These are phyloP conservation scores for Drosophila atripex DNA, from an alignment of 2,888 invertebrate species.

Conservation along the genomic window DNA sequence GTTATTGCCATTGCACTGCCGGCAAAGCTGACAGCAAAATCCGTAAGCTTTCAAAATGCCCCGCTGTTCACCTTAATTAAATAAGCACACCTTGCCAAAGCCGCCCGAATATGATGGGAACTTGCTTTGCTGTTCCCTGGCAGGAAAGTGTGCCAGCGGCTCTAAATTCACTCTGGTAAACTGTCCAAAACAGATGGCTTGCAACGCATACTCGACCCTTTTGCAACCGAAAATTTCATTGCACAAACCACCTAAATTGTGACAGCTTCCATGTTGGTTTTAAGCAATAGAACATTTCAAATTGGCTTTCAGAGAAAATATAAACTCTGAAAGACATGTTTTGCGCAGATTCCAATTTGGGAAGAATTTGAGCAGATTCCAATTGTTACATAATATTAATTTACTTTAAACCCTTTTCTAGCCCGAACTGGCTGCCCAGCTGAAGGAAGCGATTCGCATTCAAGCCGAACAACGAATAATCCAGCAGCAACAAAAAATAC, in stretches of 20 bases:
- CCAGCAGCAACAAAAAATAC: slow-evolving; percentile 86
- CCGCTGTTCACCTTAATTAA: slow-evolving; percentile 55
- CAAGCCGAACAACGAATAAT: slow-evolving; percentile 86
- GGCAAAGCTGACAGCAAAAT: slow-evolving; percentile 10
- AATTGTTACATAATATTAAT: not conserved
- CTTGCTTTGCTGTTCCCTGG: slow-evolving; percentile 13
- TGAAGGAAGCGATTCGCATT: slow-evolving; percentile 86
- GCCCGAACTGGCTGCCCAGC: slow-evolving; percentile 84
- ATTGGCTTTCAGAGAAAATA: not conserved
- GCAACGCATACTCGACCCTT: slow-evolving; percentile 16
- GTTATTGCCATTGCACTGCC: slow-evolving; percentile 17
- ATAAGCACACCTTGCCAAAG: slow-evolving; percentile 51
- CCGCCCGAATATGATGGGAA: slow-evolving; percentile 25
- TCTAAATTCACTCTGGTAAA: not conserved
- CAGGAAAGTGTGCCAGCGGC: slow-evolving; percentile 69
- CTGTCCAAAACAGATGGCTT: slow-evolving; percentile 26
- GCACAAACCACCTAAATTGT: slow-evolving; percentile 2
- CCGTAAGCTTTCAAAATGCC: slow-evolving; percentile 50
- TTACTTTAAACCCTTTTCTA: slow-evolving; percentile 26
- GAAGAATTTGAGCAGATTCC: too few relatives aligned
- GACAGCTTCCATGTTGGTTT: not conserved
- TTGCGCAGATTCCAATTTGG: too few relatives aligned
- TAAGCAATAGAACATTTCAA: not conserved
- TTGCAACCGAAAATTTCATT: slow-evolving; percentile 5
- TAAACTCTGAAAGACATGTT: not conserved